Evolutionary conservation across 2,797 vertebrate species (phyloP).

Genomic region (Darevskia nairensis): DNA sequence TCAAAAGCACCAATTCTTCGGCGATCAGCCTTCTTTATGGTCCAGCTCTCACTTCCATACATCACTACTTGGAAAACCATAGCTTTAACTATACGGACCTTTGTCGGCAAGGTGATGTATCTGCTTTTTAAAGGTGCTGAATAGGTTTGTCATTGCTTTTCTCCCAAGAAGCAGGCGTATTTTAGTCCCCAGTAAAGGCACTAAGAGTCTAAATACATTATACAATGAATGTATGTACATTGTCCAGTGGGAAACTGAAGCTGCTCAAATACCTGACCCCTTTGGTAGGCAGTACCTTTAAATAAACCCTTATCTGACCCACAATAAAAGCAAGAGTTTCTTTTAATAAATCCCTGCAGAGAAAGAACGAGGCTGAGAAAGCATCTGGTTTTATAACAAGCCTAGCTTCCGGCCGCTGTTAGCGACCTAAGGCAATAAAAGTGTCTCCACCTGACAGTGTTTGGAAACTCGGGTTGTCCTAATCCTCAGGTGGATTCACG

Average conservation of each 20-base stretch:
- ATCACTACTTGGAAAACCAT: too few species aligned
- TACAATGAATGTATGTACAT: neutral
- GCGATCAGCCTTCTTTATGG: neutral
- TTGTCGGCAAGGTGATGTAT: too few species aligned
- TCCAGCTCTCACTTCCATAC: neutral
- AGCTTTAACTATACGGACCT: too few species aligned
- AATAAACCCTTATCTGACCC: conserved; percentile 23
- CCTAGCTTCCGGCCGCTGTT: neutral
- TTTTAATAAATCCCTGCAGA: conserved; percentile 26
- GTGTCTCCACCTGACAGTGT: neutral
- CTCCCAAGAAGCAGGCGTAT: too few species aligned
- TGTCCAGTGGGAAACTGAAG: neutral
- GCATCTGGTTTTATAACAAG: neutral
- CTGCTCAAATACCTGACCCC: conserved; percentile 15
- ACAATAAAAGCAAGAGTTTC: neutral
- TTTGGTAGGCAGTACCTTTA: conserved; percentile 8
- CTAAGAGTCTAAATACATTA: neutral
- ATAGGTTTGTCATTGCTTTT: too few species aligned
- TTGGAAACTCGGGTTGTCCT: neutral
- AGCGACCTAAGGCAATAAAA: neutral
- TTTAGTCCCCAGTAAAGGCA: neutral
- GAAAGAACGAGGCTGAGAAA: neutral
- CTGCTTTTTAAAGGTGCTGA: too few species aligned
- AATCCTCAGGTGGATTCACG: neutral
- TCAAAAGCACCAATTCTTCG: too few species aligned